A percentile compares a stretch with the other conserved stretches of the same genome.
phyloP scores from a whole-genome alignment of 2,888 invertebrate genomes.

The Opisthograptis luteolata region DNA sequence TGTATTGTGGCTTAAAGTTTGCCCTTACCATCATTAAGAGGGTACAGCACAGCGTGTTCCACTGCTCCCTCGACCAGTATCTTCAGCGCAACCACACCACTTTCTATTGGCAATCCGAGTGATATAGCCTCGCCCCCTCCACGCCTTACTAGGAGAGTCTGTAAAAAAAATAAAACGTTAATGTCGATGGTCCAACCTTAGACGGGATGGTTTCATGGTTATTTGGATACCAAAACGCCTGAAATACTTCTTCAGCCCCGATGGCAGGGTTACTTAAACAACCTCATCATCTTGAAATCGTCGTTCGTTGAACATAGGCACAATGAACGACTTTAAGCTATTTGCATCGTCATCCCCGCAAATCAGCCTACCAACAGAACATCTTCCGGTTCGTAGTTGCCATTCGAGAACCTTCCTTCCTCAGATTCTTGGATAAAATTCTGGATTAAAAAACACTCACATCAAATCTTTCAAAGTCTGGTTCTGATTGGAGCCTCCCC shows the following conservation, averaged over 20 bases:
- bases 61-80: slow-evolving; percentile 73
- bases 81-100: slow-evolving; percentile 68
- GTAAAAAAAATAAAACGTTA: slow-evolving; percentile 19
- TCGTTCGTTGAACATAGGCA: no score
- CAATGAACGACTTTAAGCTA: no score
- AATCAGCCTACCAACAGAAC: no score
- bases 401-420: no score
- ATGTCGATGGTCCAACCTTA: background rate
- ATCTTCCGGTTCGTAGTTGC: no score
- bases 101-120: slow-evolving; percentile 72
- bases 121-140: slow-evolving; percentile 70
- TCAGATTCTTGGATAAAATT: no score
- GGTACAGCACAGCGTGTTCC: slow-evolving; percentile 76
- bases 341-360: no score
- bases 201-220: no score
- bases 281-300: no score
- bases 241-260: no score
- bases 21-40: slow-evolving; percentile 71
- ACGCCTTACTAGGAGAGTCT: slow-evolving; percentile 68
- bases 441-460: slow-evolving; percentile 46
- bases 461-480: slow-evolving; percentile 59
- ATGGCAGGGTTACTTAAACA: no score
- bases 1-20: background rate
- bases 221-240: no score
- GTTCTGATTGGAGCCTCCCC: slow-evolving; percentile 52